Percentiles rank a stretch among this genome's conserved stretches.
phyloP scores from a whole-genome alignment of 1,140 invertebrate genomes.

The Drosophila ercepeae region DNA sequence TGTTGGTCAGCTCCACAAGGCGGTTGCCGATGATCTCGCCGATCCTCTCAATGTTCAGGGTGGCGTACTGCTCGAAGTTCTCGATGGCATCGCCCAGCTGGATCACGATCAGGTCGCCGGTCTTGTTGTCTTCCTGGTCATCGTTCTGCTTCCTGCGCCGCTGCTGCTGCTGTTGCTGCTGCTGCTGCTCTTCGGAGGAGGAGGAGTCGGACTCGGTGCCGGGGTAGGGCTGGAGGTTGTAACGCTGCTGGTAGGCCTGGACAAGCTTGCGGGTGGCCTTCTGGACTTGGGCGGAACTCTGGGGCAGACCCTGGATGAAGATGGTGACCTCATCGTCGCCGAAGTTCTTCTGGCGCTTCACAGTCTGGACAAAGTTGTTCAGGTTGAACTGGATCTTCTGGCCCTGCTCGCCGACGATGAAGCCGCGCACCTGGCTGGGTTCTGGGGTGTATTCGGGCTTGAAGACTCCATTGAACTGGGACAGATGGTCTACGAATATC shows the following conservation, averaged over 20 bases:
- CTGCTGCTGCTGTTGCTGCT: conserved; percentile 49
- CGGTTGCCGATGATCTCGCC: conserved; percentile 41
- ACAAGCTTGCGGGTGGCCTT: conserved; percentile 68
- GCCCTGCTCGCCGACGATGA: not conserved
- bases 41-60: conserved; percentile 61
- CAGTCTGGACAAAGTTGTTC: conserved; percentile 51
- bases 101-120: conserved; percentile 63
- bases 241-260: conserved; percentile 73
- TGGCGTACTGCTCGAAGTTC: conserved; percentile 66
- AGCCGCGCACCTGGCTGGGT: not conserved
- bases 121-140: conserved; percentile 49
- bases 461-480: conserved; percentile 1
- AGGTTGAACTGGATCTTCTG: conserved; percentile 38
- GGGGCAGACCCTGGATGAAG: conserved; percentile 71
- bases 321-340: conserved; percentile 76
- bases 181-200: conserved; percentile 16
- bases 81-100: conserved; percentile 64
- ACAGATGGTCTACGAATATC: not conserved
- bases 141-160: conserved; percentile 61
- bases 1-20: conserved; percentile 55
- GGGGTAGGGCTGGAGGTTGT: conserved; percentile 60
- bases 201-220: conserved; percentile 16
- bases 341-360: conserved; percentile 61
- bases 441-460: not conserved
- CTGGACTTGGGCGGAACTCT: conserved; percentile 42